These are phyloP conservation scores for Tylochromis polylepis DNA, from an alignment of 2,113 vertebrate genomes.

Conservation along the genomic window DNA sequence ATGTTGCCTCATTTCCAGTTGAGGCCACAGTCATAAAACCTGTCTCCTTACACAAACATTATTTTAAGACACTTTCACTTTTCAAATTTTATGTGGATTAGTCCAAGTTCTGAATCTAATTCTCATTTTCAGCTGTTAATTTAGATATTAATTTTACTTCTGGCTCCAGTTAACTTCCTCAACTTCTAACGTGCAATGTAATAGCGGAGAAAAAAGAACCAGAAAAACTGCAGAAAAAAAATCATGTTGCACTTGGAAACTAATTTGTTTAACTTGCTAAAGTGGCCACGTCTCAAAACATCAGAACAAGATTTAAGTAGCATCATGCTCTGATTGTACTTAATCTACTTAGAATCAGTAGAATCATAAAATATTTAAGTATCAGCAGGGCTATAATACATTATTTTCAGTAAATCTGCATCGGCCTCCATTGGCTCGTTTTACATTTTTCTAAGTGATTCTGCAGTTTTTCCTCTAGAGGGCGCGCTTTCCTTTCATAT, in stretches of 20 bases:
- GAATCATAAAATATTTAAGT: background rate
- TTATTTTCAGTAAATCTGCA: background rate
- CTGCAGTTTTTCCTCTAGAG: background rate
- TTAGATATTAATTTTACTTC: background rate
- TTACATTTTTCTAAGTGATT: background rate
- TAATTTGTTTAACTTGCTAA: background rate
- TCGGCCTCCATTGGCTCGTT: background rate
- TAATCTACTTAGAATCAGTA: background rate
- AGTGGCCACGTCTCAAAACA: background rate
- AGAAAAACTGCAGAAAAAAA: background rate
- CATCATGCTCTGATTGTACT: background rate
- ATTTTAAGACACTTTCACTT: background rate
- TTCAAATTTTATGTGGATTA: background rate
- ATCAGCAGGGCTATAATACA: background rate
- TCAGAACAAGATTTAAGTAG: background rate
- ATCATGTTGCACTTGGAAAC: background rate
- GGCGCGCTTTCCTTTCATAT: background rate
- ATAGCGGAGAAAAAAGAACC: background rate
- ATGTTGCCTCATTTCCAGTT: background rate
- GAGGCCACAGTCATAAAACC: background rate
- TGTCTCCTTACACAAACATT: background rate
- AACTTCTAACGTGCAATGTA: fast-evolving
- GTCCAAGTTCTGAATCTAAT: background rate
- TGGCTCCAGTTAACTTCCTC: background rate
- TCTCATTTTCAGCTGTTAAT: background rate